Percentiles rank a stretch among this genome's conserved stretches.
Conservation (phyloP, 2,113 vertebrate species). For the Eurypyga helias region DNA sequence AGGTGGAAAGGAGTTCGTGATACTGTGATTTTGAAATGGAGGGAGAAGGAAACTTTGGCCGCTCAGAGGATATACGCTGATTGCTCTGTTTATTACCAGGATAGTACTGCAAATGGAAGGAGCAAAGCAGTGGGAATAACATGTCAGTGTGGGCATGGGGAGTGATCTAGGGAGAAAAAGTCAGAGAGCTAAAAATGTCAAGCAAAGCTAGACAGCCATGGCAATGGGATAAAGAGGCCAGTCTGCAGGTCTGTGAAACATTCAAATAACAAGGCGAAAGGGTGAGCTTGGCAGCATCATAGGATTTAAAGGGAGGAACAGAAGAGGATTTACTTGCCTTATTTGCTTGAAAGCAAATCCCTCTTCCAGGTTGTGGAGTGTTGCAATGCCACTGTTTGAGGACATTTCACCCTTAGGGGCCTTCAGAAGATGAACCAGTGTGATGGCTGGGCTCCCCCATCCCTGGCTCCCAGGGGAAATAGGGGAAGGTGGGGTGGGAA, state of each 20-base stretch:
- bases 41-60: background rate
- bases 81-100: constrained; percentile 25
- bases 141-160: background rate
- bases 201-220: constrained; percentile 19
- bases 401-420: background rate
- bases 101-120: background rate
- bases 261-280: constrained; percentile 30
- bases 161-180: background rate
- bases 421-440: background rate
- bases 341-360: constrained; percentile 14
- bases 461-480: background rate
- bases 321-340: constrained; percentile 29
- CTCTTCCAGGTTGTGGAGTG: background rate
- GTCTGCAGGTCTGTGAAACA: constrained; percentile 43
- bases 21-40: background rate
- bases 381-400: background rate
- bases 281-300: background rate
- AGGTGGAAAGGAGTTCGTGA: background rate
- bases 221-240: constrained; percentile 42
- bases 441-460: background rate
- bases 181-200: constrained; percentile 30
- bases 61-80: background rate
- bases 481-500: background rate
- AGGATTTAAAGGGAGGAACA: constrained; percentile 19
- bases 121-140: background rate